Evolutionary conservation across 1,140 invertebrate species (phyloP).

Genomic region (Stenopsyche tienmushanensis): DNA sequence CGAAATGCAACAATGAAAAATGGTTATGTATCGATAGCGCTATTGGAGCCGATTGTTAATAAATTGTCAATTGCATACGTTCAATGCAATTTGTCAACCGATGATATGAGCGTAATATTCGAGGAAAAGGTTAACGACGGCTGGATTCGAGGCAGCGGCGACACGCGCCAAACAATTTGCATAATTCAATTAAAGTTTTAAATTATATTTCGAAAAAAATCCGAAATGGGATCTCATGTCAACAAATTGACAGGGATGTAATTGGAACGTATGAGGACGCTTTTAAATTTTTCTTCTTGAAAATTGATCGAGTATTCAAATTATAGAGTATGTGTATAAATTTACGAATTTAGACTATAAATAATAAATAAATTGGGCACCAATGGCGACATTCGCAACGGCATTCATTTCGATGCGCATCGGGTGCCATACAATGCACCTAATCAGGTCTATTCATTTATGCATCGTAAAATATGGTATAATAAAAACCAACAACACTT

Average conservation of each 20-base stretch:
- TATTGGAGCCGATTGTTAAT: not conserved
- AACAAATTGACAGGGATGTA: no score
- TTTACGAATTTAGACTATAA: no score
- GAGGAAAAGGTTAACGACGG: no score
- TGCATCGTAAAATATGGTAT: not conserved
- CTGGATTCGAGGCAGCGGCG: not conserved
- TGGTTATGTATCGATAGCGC: not conserved
- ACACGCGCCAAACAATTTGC: not conserved
- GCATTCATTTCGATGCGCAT: not conserved
- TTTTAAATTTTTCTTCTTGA: no score
- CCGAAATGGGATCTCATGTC: no score
- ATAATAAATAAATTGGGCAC: no score
- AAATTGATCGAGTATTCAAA: no score
- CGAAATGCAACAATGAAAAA: not conserved
- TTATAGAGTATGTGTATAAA: no score
- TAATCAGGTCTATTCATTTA: slow-evolving; percentile 2
- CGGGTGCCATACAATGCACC: not conserved
- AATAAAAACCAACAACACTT: slow-evolving; percentile 4
- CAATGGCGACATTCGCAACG: not conserved
- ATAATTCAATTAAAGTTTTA: not conserved
- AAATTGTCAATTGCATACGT: not conserved
- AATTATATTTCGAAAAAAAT: no score
- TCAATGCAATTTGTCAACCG: not conserved
- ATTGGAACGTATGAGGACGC: no score
- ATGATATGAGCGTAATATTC: no score